A percentile compares a stretch with the other conserved stretches of the same genome.
Evolutionary conservation across 37 sponge, comb jelly and placozoan species (phyloP).

Genomic region (Trichoplax adhaerens): DNA sequence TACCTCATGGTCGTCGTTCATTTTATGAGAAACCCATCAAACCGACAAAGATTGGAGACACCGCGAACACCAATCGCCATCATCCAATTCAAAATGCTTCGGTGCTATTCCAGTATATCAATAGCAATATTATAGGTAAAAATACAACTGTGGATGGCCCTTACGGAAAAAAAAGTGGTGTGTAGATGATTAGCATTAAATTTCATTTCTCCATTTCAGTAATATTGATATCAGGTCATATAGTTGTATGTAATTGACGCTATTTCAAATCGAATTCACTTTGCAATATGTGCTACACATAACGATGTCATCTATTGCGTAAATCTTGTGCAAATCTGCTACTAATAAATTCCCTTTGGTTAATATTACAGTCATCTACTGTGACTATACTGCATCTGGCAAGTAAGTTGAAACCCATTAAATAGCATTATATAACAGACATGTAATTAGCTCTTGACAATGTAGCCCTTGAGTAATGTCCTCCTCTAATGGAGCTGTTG

Average conservation of each 20-base stretch:
- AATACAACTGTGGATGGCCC: conserved; percentile 32
- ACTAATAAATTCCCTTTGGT: background rate
- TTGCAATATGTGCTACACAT: no score
- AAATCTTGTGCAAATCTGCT: background rate
- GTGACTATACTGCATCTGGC: conserved; percentile 86
- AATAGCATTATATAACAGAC: no score
- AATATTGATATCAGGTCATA: no score
- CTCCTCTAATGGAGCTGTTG: no score
- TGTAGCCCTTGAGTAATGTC: no score
- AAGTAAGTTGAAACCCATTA: conserved; percentile 17
- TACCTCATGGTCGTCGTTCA: background rate
- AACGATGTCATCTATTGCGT: background rate
- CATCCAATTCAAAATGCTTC: background rate
- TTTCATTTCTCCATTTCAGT: no score
- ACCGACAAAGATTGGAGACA: background rate
- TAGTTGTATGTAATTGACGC: no score
- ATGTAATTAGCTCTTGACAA: no score
- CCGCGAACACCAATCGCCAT: background rate
- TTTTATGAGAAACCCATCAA: background rate
- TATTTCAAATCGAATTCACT: no score
- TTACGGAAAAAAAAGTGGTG: conserved; percentile 43
- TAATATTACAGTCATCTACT: conserved; percentile 18
- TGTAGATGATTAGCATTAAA: background rate
- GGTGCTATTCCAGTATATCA: conserved; percentile 20
- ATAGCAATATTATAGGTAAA: conserved; percentile 26